A percentile compares a stretch with the other conserved stretches of the same genome.
These are phyloP conservation scores for Drosophila novamexicana DNA, from an alignment of 1,140 invertebrate species.

Conservation along the genomic window DNA sequence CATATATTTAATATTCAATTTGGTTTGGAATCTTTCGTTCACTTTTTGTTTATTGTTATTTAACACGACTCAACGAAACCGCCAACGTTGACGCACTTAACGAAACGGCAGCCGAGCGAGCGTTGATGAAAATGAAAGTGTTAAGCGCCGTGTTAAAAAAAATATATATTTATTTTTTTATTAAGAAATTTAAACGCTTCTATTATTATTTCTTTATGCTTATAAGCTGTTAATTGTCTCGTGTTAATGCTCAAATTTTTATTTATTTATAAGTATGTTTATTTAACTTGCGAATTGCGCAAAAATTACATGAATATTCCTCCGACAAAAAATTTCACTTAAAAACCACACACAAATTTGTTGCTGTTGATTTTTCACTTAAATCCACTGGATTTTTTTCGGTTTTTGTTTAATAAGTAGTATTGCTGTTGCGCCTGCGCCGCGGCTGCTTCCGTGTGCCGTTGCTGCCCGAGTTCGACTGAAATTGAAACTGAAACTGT, in stretches of 20 bases:
- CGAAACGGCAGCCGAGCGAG: slow-evolving; percentile 42
- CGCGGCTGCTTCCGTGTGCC: slow-evolving; percentile 76
- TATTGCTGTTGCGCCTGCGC: slow-evolving; percentile 39
- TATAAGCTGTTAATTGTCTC: slow-evolving; percentile 44
- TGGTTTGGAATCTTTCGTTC: slow-evolving; percentile 37
- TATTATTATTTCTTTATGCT: slow-evolving; percentile 31
- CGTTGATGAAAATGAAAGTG: slow-evolving; percentile 73
- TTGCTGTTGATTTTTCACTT: slow-evolving; percentile 28
- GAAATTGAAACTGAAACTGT: slow-evolving; percentile 79
- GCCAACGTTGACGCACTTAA: slow-evolving; percentile 27
- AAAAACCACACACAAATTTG: slow-evolving; percentile 23
- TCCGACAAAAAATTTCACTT: slow-evolving; percentile 50
- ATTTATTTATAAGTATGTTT: slow-evolving; percentile 39
- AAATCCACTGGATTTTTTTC: slow-evolving; percentile 25
- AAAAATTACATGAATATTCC: slow-evolving; percentile 30
- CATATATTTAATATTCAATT: slow-evolving; percentile 5
- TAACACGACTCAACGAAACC: slow-evolving; percentile 70
- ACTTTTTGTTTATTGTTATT: slow-evolving; percentile 76
- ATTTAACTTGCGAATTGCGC: slow-evolving; percentile 43
- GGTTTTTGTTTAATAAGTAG: slow-evolving; percentile 4
- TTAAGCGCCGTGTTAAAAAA: slow-evolving; percentile 53
- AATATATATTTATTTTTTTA: slow-evolving; percentile 17
- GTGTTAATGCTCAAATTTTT: slow-evolving; percentile 47
- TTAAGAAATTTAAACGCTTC: slow-evolving; percentile 29
- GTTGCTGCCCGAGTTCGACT: slow-evolving; percentile 78